Evolutionary conservation across 2,113 vertebrate genomes (phyloP).

Genomic region (Thamnaconus septentrionalis): DNA sequence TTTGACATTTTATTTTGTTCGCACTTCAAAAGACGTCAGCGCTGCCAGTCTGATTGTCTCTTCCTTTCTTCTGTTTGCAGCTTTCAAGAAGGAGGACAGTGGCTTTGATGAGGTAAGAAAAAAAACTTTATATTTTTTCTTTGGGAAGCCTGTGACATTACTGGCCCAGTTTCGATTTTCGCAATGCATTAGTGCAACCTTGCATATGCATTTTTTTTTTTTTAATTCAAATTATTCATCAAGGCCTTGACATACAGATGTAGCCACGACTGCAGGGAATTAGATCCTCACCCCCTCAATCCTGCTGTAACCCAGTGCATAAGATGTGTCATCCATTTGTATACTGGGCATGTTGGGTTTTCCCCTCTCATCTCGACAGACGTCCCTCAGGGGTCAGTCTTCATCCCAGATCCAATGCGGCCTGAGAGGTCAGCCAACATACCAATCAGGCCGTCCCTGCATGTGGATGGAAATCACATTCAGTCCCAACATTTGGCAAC

Average conservation of each 20-base stretch:
- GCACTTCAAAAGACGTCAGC: slow-evolving; percentile 21
- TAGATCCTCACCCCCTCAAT: slow-evolving; percentile 3
- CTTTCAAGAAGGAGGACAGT: slow-evolving; percentile 96
- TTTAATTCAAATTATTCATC: slow-evolving; percentile 14
- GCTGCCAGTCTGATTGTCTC: slow-evolving; percentile 39
- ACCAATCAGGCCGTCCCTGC: background rate
- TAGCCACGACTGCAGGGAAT: slow-evolving; percentile 41
- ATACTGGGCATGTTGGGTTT: slow-evolving; percentile 12
- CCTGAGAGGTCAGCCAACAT: slow-evolving; percentile 12
- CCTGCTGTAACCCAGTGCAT: slow-evolving; percentile 23
- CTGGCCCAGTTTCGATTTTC: slow-evolving; percentile 28
- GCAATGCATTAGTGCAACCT: background rate
- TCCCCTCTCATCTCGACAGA: slow-evolving; percentile 37
- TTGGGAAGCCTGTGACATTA: slow-evolving; percentile 11
- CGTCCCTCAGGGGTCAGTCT: slow-evolving; percentile 31
- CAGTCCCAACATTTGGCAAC: too few species aligned
- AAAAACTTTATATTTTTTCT: slow-evolving; percentile 12
- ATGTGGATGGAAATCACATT: background rate
- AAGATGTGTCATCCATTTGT: slow-evolving; percentile 57
- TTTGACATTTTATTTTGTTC: slow-evolving; percentile 12
- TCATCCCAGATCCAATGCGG: slow-evolving; percentile 24
- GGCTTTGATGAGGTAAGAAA: slow-evolving; percentile 90
- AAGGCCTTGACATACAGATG: slow-evolving; percentile 32
- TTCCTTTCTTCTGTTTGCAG: slow-evolving; percentile 79
- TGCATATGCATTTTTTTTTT: background rate